phyloP scores from a whole-genome alignment of 2,888 invertebrate species.

The Bhutanitis thaidina region DNA sequence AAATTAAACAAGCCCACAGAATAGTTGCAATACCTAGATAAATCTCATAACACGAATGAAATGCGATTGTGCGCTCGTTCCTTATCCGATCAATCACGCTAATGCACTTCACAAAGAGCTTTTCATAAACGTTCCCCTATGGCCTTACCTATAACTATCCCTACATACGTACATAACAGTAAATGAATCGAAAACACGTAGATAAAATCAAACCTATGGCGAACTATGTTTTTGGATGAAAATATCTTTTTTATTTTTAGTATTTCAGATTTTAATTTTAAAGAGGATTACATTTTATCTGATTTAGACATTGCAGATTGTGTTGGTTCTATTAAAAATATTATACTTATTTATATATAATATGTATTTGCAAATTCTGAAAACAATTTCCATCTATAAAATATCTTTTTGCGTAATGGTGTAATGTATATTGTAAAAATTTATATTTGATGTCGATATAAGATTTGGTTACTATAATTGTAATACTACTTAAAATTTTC shows the following conservation, averaged over 20 bases:
- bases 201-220: conserved; percentile 5
- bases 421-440: too few relatives aligned
- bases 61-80: conserved; percentile 42
- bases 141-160: conserved; percentile 7
- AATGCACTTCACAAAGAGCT: conserved; percentile 23
- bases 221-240: conserved; percentile 2
- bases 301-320: conserved; percentile 18
- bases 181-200: conserved; percentile 13
- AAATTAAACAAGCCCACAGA: conserved; percentile 5
- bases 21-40: conserved; percentile 5
- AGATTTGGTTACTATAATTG: too few relatives aligned
- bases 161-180: conserved; percentile 4
- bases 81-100: conserved; percentile 26
- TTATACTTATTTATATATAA: too few relatives aligned
- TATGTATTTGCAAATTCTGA: too few relatives aligned
- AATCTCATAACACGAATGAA: conserved; percentile 31
- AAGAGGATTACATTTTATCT: conserved; percentile 21
- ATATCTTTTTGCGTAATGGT: too few relatives aligned
- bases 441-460: too few relatives aligned
- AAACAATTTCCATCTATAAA: too few relatives aligned
- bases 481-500: too few relatives aligned
- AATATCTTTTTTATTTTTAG: background rate
- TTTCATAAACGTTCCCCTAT: conserved; percentile 21
- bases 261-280: background rate
- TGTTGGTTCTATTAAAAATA: conserved; percentile 1